Percentiles rank a stretch among this genome's conserved stretches.
These are phyloP conservation scores for Baryphthengus martii DNA, from an alignment of 2,113 vertebrate species.

Conservation along the genomic window DNA sequence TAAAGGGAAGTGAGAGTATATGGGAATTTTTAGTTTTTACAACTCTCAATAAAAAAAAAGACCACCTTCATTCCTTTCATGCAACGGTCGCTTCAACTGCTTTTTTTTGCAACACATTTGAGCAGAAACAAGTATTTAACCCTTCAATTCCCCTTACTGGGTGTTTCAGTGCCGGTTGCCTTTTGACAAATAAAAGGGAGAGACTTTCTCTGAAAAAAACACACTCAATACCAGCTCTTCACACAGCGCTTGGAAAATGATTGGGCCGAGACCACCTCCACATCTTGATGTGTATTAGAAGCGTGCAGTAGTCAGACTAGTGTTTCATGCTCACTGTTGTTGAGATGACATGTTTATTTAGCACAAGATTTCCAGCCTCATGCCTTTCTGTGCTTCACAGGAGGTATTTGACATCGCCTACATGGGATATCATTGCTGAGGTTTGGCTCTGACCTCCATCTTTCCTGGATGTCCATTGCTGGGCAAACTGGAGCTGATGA, in stretches of 20 bases:
- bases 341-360: background rate
- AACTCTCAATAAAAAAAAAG: conserved; percentile 17
- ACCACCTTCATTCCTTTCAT: background rate
- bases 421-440: background rate
- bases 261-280: background rate
- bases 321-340: background rate
- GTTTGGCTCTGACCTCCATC: background rate
- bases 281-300: background rate
- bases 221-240: background rate
- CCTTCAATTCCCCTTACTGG: background rate
- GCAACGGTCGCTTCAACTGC: background rate
- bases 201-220: background rate
- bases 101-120: background rate
- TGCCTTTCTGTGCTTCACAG: background rate
- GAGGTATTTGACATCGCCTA: background rate
- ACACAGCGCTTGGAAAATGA: background rate
- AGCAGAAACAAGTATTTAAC: conserved; percentile 37
- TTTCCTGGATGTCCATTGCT: background rate
- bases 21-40: conserved; percentile 67
- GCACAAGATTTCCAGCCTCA: background rate
- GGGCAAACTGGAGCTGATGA: background rate
- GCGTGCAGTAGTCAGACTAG: background rate
- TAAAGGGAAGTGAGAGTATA: conserved; percentile 68
- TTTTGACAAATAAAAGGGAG: background rate
- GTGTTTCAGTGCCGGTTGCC: background rate